These are phyloP conservation scores for Dinothrombium tinctorium DNA, from an alignment of 1,140 invertebrate genomes.

Conservation along the genomic window DNA sequence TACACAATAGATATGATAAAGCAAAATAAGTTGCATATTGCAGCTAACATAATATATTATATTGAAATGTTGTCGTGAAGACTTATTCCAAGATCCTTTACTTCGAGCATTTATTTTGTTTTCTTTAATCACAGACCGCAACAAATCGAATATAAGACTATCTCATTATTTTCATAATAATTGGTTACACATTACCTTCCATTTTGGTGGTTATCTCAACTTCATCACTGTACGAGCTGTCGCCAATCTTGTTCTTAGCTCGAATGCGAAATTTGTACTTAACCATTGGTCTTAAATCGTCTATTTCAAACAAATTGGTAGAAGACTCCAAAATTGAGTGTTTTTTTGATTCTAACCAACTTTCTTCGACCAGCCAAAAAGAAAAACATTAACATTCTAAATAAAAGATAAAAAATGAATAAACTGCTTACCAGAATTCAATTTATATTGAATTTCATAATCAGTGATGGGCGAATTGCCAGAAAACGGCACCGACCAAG, in stretches of 20 bases:
- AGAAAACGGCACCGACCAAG: constrained; percentile 14
- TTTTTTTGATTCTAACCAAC: not conserved
- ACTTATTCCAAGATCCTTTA: not conserved
- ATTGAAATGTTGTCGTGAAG: too few species aligned
- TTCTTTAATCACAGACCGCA: too few species aligned
- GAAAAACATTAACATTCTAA: too few species aligned
- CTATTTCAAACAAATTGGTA: constrained; percentile 12
- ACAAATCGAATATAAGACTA: too few species aligned
- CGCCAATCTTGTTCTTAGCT: constrained; percentile 78
- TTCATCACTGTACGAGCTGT: constrained; percentile 64
- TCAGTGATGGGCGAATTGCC: constrained; percentile 17
- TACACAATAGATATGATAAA: too few species aligned
- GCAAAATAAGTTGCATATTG: too few species aligned
- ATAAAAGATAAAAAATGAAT: not conserved
- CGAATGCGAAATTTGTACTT: constrained; percentile 76
- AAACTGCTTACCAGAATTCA: constrained; percentile 1
- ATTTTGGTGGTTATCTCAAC: constrained; percentile 80
- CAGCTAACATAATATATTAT: too few species aligned
- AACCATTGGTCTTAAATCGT: constrained; percentile 49
- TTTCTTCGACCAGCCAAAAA: not conserved
- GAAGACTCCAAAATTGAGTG: not conserved
- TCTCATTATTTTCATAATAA: too few species aligned
- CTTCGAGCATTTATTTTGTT: too few species aligned
- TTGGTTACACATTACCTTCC: too few species aligned
- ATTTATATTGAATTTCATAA: constrained; percentile 13